Evolutionary conservation across 2,797 vertebrate species (phyloP).

Genomic region (Oceanodroma leucorhoa): DNA sequence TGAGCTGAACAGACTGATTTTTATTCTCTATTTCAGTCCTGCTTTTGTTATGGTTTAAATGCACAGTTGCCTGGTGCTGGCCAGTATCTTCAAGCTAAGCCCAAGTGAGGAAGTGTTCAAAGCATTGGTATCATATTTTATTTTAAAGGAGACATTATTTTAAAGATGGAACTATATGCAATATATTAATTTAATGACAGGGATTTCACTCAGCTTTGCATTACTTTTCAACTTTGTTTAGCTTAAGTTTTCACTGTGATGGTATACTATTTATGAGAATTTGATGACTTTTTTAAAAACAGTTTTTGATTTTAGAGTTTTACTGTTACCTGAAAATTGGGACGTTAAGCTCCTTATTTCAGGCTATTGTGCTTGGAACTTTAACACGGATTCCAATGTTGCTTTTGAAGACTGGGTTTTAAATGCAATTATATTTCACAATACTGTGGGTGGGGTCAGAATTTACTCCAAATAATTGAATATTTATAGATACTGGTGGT

Average conservation of each 20-base stretch:
- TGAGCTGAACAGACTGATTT: not conserved
- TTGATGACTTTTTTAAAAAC: not conserved
- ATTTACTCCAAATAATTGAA: not conserved
- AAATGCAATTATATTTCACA: not conserved
- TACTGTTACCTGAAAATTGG: not conserved
- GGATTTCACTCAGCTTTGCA: not conserved
- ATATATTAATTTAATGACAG: not conserved
- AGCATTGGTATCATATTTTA: not conserved
- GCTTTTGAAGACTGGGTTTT: not conserved
- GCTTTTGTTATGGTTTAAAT: not conserved
- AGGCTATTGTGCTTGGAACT: not conserved
- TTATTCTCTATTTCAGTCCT: not conserved
- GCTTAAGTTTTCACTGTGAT: not conserved
- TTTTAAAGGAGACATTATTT: not conserved
- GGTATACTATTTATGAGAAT: not conserved
- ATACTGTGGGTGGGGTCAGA: not conserved
- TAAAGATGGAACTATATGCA: not conserved
- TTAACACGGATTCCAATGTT: not conserved
- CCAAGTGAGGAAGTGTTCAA: not conserved
- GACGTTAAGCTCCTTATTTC: not conserved
- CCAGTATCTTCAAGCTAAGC: not conserved
- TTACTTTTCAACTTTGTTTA: not conserved
- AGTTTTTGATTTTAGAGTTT: not conserved
- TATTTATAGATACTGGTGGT: not conserved
- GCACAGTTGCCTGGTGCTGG: not conserved